These are phyloP conservation scores for Acleris emargana DNA, from an alignment of 2,888 invertebrate genomes.

Conservation along the genomic window DNA sequence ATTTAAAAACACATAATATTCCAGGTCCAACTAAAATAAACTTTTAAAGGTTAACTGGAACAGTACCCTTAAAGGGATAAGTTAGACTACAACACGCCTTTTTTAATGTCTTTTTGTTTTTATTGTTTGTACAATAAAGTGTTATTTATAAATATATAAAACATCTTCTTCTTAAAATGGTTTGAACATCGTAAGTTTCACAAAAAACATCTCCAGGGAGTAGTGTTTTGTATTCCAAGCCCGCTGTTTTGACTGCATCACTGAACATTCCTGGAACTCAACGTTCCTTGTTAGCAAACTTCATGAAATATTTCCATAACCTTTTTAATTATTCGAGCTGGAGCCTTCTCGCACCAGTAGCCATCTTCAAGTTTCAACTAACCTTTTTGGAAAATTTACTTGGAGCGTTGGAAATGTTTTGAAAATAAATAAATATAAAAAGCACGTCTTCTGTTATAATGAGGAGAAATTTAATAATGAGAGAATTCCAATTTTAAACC, in stretches of 20 bases:
- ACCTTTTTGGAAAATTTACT: not conserved
- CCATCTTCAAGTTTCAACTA: not conserved
- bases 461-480: too few relatives aligned
- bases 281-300: conserved; percentile 13
- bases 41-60: too few relatives aligned
- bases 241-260: not conserved
- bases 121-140: too few relatives aligned
- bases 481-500: too few relatives aligned
- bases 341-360: not conserved
- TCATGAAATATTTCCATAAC: conserved; percentile 5
- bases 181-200: not conserved
- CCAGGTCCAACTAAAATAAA: too few relatives aligned
- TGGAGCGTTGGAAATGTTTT: not conserved
- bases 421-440: not conserved
- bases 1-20: too few relatives aligned
- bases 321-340: conserved; percentile 6
- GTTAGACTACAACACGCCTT: too few relatives aligned
- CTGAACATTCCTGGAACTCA: conserved; percentile 7
- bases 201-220: not conserved
- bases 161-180: not conserved
- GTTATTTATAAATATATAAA: too few relatives aligned
- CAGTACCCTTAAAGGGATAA: too few relatives aligned
- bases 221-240: not conserved
- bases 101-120: too few relatives aligned
- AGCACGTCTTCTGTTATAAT: not conserved